Conservation (phyloP, 2,113 vertebrate genomes). For the Rhabdomys dilectus region DNA sequence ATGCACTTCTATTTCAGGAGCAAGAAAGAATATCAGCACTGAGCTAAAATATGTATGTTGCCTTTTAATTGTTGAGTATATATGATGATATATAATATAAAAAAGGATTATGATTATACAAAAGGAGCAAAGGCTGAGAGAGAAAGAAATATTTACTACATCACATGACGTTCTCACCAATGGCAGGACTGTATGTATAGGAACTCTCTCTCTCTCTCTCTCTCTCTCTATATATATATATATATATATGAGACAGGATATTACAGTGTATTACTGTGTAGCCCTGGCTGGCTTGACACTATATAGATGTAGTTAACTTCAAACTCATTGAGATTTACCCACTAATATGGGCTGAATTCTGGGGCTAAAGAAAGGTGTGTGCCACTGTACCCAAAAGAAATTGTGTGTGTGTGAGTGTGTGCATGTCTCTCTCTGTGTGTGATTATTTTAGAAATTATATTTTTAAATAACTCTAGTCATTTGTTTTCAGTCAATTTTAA, state of each 20-base stretch:
- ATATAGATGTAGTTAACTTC: neutral
- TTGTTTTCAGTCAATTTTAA: conserved; percentile 21
- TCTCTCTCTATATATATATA: neutral
- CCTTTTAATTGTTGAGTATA: conserved; percentile 18
- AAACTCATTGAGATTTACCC: neutral
- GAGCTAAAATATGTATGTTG: neutral
- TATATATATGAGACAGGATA: neutral
- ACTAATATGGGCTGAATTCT: neutral
- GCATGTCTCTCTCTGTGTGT: neutral
- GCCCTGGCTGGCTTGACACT: neutral
- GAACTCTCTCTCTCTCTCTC: too few relatives aligned
- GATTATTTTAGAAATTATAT: neutral
- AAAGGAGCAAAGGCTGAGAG: neutral
- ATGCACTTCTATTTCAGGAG: neutral
- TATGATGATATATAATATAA: neutral
- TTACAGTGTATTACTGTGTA: neutral
- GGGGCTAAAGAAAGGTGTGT: neutral
- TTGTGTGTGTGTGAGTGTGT: neutral
- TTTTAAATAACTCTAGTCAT: neutral
- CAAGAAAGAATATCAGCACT: neutral
- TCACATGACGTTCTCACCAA: too few relatives aligned
- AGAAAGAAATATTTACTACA: neutral
- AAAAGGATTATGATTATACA: neutral
- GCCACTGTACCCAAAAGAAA: neutral
- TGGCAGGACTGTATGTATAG: neutral